Evolutionary conservation across 2,113 vertebrate genomes (phyloP), one percentile per base, ranked within the genome.

Genomic region (Catharus bicknelli): DNA sequence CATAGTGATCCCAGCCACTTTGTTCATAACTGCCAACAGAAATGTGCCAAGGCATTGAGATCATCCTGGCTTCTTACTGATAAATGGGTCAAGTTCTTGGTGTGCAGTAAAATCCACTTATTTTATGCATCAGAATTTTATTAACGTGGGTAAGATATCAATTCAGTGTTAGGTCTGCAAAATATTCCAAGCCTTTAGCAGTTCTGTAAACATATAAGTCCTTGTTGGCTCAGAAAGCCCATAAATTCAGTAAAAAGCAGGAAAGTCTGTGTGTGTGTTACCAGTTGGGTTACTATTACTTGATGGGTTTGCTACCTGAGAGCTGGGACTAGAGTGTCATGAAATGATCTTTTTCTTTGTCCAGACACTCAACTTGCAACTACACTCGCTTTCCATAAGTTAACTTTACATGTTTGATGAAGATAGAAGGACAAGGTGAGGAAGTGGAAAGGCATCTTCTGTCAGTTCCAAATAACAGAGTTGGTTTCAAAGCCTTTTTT

Each of bases 191-290:
- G 30, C 17, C 48, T 90, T 96, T 69, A 86, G 81, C 50, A 73
- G 69, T 89, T 88, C 80, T 82, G 88, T 92, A 94, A 92, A 82
- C 42, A 63, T 26, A 68, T 81, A 80, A 68, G 47, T 62, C 32
- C 57, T 54, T 64, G 62, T 47, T 93, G 90, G 66, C 92, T 86
- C 36, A 75, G 62, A 58, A 94, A 93, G 16, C 32, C 48, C 58
- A 89, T 84, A 84, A 83, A 96, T 94, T 63, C 51, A 85, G 30
- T 59, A 67, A 91, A 86, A 74, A 80, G 59, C 20, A 66, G 72
- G 43, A 48, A 95, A 94, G 42, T 62, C 55, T 90, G 54, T 83
- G 58, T 76, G 7, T 83, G 55, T 59, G 67, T 88, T 77, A 95
- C 62, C 55, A 89, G 34, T 25, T 92, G n/a, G 47, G 66, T 87